Evolutionary conservation across 2,888 invertebrate species (phyloP).

Genomic region (Capitulum mitella): DNA sequence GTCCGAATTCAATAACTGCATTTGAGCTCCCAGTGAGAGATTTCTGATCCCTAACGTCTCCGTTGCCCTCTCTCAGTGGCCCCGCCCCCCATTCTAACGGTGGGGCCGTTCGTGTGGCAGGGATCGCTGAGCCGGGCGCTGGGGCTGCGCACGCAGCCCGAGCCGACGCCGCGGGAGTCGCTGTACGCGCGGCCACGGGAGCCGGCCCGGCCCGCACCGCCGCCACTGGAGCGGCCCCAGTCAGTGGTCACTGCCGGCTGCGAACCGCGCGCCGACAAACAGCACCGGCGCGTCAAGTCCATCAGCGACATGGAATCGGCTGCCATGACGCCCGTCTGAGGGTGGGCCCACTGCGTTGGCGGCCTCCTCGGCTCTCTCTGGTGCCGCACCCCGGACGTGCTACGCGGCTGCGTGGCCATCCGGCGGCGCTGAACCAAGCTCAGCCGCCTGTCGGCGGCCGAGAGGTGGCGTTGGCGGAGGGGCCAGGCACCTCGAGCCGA

Average conservation of each 20-base stretch:
- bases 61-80: too few species aligned
- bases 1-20: too few species aligned
- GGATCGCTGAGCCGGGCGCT: conserved; percentile 66
- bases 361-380: conserved; percentile 25
- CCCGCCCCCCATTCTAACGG: too few species aligned
- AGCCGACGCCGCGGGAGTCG: conserved; percentile 29
- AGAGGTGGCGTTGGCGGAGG: conserved; percentile 28
- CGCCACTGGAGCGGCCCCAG: conserved; percentile 44
- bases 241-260: conserved; percentile 28
- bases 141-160: conserved; percentile 48
- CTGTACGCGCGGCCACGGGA: neutral
- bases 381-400: neutral
- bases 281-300: conserved; percentile 57
- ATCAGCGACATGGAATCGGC: conserved; percentile 65
- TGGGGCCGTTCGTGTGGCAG: too few species aligned
- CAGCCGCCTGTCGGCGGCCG: neutral
- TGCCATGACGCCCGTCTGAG: conserved; percentile 46
- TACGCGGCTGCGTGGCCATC: neutral
- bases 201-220: conserved; percentile 42
- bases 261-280: neutral
- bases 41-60: too few species aligned
- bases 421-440: conserved; percentile 19
- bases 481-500: conserved; percentile 42
- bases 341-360: conserved; percentile 19
- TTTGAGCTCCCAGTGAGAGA: too few species aligned